Evolutionary conservation across 2,797 vertebrate species (phyloP), one percentile per base, ranked within the genome.

Genomic region (Percopsis omiscomaycus): DNA sequence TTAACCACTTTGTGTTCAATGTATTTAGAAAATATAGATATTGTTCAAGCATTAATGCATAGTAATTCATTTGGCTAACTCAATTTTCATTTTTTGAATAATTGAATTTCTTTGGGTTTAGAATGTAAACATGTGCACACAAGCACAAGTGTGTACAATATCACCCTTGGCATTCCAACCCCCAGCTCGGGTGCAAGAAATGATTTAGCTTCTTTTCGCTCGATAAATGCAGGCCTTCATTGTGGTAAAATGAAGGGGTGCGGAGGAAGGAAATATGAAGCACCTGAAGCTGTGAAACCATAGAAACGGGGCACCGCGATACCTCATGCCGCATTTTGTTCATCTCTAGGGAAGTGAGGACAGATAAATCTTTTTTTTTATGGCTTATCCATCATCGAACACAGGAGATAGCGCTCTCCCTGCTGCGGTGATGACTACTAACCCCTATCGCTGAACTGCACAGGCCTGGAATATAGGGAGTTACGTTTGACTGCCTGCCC

Each of bases 331-430:
- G 77, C 88, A 85, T 83, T 86, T 87, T 75, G 30, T 88, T 85
- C 59, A 8, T 85, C 75, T 88, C 74, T 64, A 80, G 70, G 65
- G 42, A 67, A 56, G 88, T 72, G 90, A 83, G 79, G 85, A 86
- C 82, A 89, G 88, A 90, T 84, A 81, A 84, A 90, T 92, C 80
- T 81, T 79, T 83, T 79, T 87, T 86, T 88, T 89, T 78, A 84
- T 84, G 64, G 83, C 77, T 66, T 66, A 74, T 90, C 90, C 78
- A 68, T 89, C 90, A 87, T 88, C 87, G 30, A 44, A 75, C 8
- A 11, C 79, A 74, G 85, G 79, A 91, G 89, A 90, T 87, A 86
- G 72, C 81, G 81, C 52, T 28, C 69, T 66, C 28, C 64, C 64
- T 81, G 79, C 82, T 79, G 73, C 53, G 65, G 78, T 14, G 80